Evolutionary conservation across 2,113 vertebrate genomes (phyloP).

Genomic region (Merops nubicus): DNA sequence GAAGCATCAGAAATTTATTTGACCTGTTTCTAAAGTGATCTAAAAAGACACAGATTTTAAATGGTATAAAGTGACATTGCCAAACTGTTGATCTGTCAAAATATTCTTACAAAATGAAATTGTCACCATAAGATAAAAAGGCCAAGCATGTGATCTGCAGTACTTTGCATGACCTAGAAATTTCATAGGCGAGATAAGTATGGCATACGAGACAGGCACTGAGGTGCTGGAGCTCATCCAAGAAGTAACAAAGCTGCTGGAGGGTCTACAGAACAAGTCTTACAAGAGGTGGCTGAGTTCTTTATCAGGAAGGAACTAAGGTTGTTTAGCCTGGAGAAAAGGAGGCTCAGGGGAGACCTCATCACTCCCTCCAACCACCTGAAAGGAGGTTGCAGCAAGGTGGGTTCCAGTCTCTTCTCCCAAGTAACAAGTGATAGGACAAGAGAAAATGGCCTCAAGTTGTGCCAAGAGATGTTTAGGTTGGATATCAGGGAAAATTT

Average conservation of each 20-base stretch:
- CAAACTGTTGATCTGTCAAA: not conserved
- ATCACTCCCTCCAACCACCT: not conserved
- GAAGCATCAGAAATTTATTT: not conserved
- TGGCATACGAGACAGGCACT: not conserved
- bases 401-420: accelerated
- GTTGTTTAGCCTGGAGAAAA: not conserved
- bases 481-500: not conserved
- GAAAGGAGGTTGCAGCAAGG: not conserved
- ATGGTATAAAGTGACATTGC: not conserved
- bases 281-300: not conserved
- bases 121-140: not conserved
- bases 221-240: not conserved
- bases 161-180: not conserved
- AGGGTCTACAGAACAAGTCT: not conserved
- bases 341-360: not conserved
- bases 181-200: not conserved
- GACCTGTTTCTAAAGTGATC: not conserved
- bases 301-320: not conserved
- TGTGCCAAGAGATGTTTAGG: not conserved
- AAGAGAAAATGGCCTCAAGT: not conserved
- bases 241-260: accelerated
- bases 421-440: accelerated
- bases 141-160: not conserved
- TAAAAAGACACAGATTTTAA: not conserved
- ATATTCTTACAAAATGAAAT: not conserved